Evolutionary conservation across 2,888 invertebrate species (phyloP).

Genomic region (Plagodis dolabraria): DNA sequence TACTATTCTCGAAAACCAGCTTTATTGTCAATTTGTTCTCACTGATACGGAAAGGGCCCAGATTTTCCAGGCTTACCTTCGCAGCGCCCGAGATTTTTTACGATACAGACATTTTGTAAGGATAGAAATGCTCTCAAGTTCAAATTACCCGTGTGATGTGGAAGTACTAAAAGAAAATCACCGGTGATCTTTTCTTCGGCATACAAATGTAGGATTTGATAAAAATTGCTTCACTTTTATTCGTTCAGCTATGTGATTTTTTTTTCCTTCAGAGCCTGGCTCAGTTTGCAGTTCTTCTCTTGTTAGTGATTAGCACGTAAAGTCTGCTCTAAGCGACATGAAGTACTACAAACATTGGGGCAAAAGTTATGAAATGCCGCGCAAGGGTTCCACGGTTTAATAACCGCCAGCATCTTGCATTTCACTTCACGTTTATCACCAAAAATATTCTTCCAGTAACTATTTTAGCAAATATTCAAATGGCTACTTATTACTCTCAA

Average conservation of each 20-base stretch:
- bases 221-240: conserved; percentile 9
- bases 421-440: no score
- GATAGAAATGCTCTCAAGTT: conserved; percentile 34
- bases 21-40: conserved; percentile 56
- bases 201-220: conserved; percentile 19
- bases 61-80: conserved; percentile 49
- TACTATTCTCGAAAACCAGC: conserved; percentile 43
- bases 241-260: not conserved
- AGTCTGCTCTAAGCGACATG: no score
- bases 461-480: no score
- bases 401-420: no score
- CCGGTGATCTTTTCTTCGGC: conserved; percentile 24
- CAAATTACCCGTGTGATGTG: conserved; percentile 40
- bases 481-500: no score
- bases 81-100: conserved; percentile 42
- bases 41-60: conserved; percentile 51
- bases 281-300: no score
- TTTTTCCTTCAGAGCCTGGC: not conserved
- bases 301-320: no score
- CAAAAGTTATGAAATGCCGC: no score
- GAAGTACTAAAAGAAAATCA: conserved; percentile 30
- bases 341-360: no score
- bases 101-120: conserved; percentile 37
- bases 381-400: no score
- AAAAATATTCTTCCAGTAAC: no score